Percentiles rank a stretch among this genome's conserved stretches.
phyloP scores from a whole-genome alignment of 2,113 vertebrate genomes.

The human region DNA sequence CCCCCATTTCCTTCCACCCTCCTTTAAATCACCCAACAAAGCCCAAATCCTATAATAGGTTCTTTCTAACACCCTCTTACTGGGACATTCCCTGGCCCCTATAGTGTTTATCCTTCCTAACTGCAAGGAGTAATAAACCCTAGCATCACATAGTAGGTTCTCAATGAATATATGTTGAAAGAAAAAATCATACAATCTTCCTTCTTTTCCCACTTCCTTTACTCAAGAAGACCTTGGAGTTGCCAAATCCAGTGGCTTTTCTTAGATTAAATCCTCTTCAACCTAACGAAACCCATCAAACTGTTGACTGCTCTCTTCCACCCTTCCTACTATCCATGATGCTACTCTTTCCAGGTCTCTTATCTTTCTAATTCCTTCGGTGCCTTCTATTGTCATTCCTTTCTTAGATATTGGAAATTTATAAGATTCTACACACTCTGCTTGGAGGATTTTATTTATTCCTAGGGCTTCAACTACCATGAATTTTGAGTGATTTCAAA shows the following conservation, averaged over 20 bases:
- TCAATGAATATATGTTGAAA: conserved; percentile 24
- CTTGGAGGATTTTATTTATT: background rate
- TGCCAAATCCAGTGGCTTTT: background rate
- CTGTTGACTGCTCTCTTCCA: background rate
- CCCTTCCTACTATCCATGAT: background rate
- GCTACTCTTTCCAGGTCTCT: background rate
- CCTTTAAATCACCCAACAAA: background rate
- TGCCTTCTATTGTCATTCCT: background rate
- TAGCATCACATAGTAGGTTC: background rate
- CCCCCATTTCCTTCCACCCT: background rate
- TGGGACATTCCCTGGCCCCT: background rate
- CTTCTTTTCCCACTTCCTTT: background rate
- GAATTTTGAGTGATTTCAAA: background rate
- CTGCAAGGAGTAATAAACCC: background rate
- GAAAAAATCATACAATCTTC: background rate
- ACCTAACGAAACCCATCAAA: background rate
- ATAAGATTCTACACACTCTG: background rate
- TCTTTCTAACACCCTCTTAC: background rate
- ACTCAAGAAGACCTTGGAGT: background rate
- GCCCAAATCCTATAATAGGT: background rate
- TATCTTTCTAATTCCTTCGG: background rate
- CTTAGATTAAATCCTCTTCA: background rate
- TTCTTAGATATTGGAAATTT: background rate
- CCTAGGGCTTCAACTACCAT: background rate
- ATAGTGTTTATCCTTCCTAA: background rate